Conservation (phyloP, 2,888 invertebrate species). For the Psococerastis gibbosa region DNA sequence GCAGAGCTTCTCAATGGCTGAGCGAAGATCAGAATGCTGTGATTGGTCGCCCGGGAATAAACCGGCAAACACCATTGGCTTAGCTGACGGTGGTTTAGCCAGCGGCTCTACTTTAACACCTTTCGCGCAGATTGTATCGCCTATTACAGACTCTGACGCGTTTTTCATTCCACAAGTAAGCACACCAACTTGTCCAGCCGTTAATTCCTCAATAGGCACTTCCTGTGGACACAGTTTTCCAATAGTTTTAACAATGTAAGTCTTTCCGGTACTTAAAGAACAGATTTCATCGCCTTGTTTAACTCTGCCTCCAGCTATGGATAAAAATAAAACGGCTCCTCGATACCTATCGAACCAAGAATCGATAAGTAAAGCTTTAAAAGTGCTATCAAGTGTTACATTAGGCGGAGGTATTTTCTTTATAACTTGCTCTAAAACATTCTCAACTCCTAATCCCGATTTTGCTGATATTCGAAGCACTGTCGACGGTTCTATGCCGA, state of each 20-base stretch:
- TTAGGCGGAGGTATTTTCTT: constrained; percentile 56
- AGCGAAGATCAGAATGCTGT: constrained; percentile 49
- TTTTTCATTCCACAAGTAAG: constrained; percentile 63
- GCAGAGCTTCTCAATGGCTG: constrained; percentile 76
- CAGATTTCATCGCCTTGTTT: constrained; percentile 51
- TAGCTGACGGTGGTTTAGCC: constrained; percentile 43
- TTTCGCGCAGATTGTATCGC: constrained; percentile 50
- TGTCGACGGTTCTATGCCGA: constrained; percentile 53
- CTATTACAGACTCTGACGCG: constrained; percentile 51
- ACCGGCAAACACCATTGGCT: constrained; percentile 74
- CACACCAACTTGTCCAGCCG: constrained; percentile 87
- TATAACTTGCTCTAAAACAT: constrained; percentile 59
- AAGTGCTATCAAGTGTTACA: constrained; percentile 35
- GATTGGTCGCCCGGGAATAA: constrained; percentile 84
- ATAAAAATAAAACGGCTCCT: constrained; percentile 59
- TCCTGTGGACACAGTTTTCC: constrained; percentile 65
- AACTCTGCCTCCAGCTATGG: constrained; percentile 57
- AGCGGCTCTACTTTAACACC: constrained; percentile 35
- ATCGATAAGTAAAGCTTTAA: constrained; percentile 76
- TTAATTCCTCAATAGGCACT: constrained; percentile 39
- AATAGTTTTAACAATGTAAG: constrained; percentile 58
- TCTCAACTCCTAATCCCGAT: constrained; percentile 61
- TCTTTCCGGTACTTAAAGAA: constrained; percentile 41
- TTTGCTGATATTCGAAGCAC: constrained; percentile 80
- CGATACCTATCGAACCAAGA: constrained; percentile 82